Conservation (phyloP, 2,888 invertebrate genomes). For the Mechanitis messenoides region DNA sequence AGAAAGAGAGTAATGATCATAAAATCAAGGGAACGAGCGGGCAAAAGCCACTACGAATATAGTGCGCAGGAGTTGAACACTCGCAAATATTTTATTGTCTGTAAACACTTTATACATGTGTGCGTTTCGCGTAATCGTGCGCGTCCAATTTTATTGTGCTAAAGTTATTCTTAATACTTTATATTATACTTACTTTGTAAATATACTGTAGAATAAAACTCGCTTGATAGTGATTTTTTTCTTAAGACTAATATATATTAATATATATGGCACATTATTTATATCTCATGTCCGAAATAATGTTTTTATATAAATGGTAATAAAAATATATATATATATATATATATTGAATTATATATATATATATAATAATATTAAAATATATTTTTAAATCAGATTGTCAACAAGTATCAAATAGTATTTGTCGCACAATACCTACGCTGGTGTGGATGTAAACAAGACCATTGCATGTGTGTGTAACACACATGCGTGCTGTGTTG, state of each 20-base stretch:
- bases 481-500: constrained; percentile 21
- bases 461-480: constrained; percentile 29
- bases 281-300: no score
- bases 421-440: constrained; percentile 36
- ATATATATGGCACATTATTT: no score
- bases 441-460: constrained; percentile 66
- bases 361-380: background rate
- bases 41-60: constrained; percentile 55
- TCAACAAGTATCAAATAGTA: constrained; percentile 43
- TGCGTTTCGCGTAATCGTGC: constrained; percentile 34
- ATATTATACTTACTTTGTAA: constrained; percentile 8
- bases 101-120: constrained; percentile 49
- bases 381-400: background rate
- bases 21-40: constrained; percentile 31
- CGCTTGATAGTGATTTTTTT: no score
- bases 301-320: no score
- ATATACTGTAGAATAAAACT: no score
- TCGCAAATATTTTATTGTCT: constrained; percentile 68
- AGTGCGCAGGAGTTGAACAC: constrained; percentile 67
- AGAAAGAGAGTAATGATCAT: constrained; percentile 23
- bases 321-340: no score
- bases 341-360: no score
- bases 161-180: constrained; percentile 23
- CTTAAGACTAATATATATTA: no score
- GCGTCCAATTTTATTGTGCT: constrained; percentile 33